These are phyloP conservation scores for Didymodactylos carnosus DNA, from an alignment of 2,888 invertebrate species.

Conservation along the genomic window DNA sequence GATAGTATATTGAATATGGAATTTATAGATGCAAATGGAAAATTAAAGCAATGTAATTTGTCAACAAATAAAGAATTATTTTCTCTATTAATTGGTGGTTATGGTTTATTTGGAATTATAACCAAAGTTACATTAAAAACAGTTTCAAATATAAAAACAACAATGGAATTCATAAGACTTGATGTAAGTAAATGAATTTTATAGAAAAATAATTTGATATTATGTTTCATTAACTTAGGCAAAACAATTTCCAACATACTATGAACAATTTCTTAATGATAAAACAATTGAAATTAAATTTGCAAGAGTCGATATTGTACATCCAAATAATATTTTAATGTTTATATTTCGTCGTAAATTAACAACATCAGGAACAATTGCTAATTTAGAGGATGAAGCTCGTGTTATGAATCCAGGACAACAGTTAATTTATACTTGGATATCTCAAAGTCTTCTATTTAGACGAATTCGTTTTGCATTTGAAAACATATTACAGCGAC, in stretches of 20 bases:
- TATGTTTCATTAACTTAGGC: background rate
- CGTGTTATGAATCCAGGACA: background rate
- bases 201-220: no score
- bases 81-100: background rate
- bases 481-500: background rate
- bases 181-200: no score
- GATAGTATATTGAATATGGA: background rate
- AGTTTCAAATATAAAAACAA: background rate
- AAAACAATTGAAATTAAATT: background rate
- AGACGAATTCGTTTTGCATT: background rate
- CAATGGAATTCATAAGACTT: background rate
- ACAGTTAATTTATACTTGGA: background rate
- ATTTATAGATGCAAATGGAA: background rate
- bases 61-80: background rate
- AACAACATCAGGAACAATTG: background rate
- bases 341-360: background rate
- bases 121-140: background rate
- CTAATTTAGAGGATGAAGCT: background rate
- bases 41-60: background rate
- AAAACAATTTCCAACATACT: background rate
- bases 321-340: background rate
- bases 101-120: background rate
- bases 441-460: background rate
- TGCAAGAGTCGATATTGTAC: background rate
- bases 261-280: background rate